Conservation (phyloP, 2,888 invertebrate species). For the Aproaerema taeniolella region DNA sequence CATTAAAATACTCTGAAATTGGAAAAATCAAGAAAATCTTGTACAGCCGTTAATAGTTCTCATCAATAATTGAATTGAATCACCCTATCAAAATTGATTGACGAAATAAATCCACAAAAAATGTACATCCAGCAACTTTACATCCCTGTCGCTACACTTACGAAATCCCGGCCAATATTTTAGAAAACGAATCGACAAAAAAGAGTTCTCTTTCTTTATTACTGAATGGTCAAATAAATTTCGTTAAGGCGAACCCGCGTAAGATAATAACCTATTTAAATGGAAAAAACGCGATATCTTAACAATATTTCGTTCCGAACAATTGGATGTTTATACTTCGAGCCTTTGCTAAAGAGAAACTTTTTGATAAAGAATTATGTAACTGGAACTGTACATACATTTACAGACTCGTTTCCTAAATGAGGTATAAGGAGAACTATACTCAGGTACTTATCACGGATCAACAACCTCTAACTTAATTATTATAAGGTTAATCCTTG, state of each 20-base stretch:
- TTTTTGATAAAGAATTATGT: conserved; percentile 14
- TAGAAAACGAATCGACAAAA: conserved; percentile 39
- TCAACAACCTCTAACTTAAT: too few species aligned
- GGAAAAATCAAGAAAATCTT: too few species aligned
- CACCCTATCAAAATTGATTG: too few species aligned
- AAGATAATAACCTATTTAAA: conserved; percentile 56
- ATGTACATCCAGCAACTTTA: conserved; percentile 2
- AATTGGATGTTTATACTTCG: conserved; percentile 29
- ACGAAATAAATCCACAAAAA: too few species aligned
- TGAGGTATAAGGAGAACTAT: too few species aligned
- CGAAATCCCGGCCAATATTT: conserved; percentile 51
- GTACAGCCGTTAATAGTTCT: too few species aligned
- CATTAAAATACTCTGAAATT: too few species aligned
- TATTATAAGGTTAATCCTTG: too few species aligned
- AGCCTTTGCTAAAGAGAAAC: conserved; percentile 13
- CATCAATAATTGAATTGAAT: too few species aligned
- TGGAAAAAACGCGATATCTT: conserved; percentile 34
- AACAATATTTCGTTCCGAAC: conserved; percentile 41
- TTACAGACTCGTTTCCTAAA: too few species aligned
- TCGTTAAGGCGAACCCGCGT: conserved; percentile 46
- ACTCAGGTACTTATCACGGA: too few species aligned
- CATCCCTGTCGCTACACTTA: conserved; percentile 48
- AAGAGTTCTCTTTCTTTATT: conserved; percentile 49
- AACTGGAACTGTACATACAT: conserved; percentile 18
- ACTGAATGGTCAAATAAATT: conserved; percentile 62